Conservation (phyloP, 2,113 vertebrate genomes). For the Eidolon helvum region DNA sequence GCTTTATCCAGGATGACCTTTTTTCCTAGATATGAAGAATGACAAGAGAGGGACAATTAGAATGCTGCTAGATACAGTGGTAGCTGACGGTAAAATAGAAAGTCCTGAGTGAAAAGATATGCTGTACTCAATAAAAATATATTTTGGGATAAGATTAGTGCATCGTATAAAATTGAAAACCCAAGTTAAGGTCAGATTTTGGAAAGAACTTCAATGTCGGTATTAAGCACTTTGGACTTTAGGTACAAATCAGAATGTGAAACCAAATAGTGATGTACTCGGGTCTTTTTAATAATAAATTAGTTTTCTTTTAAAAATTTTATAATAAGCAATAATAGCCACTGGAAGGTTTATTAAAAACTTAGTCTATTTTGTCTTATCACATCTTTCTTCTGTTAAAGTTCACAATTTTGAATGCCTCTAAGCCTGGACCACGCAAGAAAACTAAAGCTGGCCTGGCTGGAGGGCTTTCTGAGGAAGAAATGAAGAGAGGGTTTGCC, state of each 20-base stretch:
- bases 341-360: not conserved
- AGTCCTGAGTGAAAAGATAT: not conserved
- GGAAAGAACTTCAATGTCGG: not conserved
- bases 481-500: not conserved
- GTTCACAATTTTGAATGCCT: not conserved
- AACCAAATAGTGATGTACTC: not conserved
- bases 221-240: not conserved
- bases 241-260: not conserved
- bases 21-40: not conserved
- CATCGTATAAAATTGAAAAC: not conserved
- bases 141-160: not conserved
- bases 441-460: not conserved
- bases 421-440: not conserved
- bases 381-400: not conserved
- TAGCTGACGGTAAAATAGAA: too few species aligned
- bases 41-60: not conserved
- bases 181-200: not conserved
- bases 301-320: not conserved
- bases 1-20: not conserved
- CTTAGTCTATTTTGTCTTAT: not conserved
- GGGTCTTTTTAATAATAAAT: not conserved
- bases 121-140: not conserved
- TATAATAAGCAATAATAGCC: not conserved
- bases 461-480: not conserved
- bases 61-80: accelerated